These are phyloP conservation scores for Leptarthrus brevirostris DNA, from an alignment of 2,888 invertebrate species.

Conservation along the genomic window DNA sequence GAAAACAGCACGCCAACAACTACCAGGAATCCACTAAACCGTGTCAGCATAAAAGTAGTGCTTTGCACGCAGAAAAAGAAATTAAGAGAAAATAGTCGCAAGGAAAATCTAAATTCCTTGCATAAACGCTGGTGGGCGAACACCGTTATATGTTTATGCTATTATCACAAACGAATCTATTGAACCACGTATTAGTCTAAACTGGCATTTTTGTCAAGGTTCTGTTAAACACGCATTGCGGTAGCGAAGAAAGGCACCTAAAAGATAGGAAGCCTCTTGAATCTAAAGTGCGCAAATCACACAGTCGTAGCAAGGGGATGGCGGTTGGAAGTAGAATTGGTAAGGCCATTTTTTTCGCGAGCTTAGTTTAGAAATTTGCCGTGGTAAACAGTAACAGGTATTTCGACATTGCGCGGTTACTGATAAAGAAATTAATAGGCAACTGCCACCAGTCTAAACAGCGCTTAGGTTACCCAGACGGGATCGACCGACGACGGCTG, in stretches of 20 bases:
- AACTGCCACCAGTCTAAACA: conserved; percentile 24
- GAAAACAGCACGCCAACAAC: no score
- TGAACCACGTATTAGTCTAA: background rate
- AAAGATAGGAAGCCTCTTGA: background rate
- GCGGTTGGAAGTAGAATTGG: no score
- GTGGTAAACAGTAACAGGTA: conserved; percentile 24
- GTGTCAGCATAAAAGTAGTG: no score
- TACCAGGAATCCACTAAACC: no score
- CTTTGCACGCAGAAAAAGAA: no score
- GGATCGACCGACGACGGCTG: conserved; percentile 1
- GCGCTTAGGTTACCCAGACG: conserved; percentile 32
- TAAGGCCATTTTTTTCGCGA: background rate
- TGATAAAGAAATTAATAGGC: conserved; percentile 43
- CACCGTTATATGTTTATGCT: conserved; percentile 46
- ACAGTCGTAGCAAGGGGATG: background rate
- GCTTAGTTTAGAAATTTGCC: conserved; percentile 3
- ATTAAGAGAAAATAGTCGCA: no score
- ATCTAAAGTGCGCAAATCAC: background rate
- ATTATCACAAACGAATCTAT: conserved; percentile 13
- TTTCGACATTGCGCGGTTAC: conserved; percentile 28
- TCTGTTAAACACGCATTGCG: background rate
- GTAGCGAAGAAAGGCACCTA: background rate
- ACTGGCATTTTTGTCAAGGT: no score
- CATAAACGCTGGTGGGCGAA: conserved; percentile 46
- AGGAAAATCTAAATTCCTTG: no score